A percentile compares a stretch with the other conserved stretches of the same genome.
These are phyloP conservation scores for Rapana venosa DNA, from an alignment of 2,888 invertebrate genomes.

Conservation along the genomic window DNA sequence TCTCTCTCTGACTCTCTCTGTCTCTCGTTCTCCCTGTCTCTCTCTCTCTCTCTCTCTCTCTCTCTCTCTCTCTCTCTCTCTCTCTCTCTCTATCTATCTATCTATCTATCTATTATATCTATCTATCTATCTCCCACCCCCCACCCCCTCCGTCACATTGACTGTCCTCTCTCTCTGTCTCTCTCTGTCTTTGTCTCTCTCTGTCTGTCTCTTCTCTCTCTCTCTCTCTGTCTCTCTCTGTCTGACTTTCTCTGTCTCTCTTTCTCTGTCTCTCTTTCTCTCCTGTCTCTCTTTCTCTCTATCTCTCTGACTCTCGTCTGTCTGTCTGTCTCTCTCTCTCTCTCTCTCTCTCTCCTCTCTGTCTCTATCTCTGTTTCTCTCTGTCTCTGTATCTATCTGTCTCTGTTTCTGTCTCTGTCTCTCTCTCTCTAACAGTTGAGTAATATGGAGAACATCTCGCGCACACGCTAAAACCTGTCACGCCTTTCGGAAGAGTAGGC, in stretches of 20 bases:
- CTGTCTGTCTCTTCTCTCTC: background rate
- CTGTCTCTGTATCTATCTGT: background rate
- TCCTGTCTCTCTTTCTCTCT: background rate
- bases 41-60: background rate
- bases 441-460: background rate
- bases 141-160: too few relatives aligned
- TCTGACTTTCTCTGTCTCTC: background rate
- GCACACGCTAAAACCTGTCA: background rate
- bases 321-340: background rate
- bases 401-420: background rate
- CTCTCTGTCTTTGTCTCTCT: conserved; percentile 20
- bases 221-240: background rate
- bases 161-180: background rate
- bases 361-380: background rate
- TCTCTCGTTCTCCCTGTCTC: background rate
- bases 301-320: background rate
- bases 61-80: background rate
- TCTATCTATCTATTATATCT: conserved; percentile 1
- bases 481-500: too few relatives aligned
- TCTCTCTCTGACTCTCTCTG: background rate
- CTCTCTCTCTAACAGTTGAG: background rate
- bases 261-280: background rate
- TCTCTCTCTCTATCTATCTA: background rate
- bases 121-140: conserved; percentile 5
- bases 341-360: background rate